Conservation (phyloP, 1,140 invertebrate genomes). For the Drosophila chauvacae region DNA sequence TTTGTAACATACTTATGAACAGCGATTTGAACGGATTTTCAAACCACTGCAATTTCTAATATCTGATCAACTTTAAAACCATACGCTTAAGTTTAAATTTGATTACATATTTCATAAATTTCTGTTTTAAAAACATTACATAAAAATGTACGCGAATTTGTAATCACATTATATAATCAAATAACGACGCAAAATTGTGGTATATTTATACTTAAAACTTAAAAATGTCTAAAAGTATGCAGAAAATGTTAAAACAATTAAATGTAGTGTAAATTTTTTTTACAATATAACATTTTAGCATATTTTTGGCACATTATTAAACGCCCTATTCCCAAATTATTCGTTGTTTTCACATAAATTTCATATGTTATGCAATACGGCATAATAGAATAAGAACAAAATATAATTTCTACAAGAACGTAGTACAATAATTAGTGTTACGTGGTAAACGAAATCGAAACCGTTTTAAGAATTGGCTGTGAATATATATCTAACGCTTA, state of each 20-base stretch:
- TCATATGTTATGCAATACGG: neutral
- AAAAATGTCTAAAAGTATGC: neutral
- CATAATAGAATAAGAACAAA: neutral
- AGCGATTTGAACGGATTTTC: neutral
- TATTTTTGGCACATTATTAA: neutral
- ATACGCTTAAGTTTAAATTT: neutral
- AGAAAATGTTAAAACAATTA: neutral
- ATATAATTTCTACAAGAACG: constrained; percentile 24
- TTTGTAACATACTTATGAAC: neutral
- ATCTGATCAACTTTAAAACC: neutral
- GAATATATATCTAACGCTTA: constrained; percentile 65
- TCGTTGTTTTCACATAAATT: neutral
- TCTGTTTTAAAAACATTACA: neutral
- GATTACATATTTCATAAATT: neutral
- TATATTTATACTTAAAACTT: neutral
- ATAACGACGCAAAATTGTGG: neutral
- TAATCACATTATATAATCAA: neutral
- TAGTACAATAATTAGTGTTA: constrained; percentile 65
- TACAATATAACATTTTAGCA: neutral
- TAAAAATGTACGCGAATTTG: neutral
- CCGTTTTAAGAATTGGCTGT: constrained; percentile 71
- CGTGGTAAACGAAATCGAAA: constrained; percentile 34
- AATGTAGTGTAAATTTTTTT: neutral
- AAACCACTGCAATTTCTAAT: constrained; percentile 3
- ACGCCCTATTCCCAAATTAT: neutral